Evolutionary conservation across 2,888 invertebrate species (phyloP).

Genomic region (Pseudolycoriella hygida): DNA sequence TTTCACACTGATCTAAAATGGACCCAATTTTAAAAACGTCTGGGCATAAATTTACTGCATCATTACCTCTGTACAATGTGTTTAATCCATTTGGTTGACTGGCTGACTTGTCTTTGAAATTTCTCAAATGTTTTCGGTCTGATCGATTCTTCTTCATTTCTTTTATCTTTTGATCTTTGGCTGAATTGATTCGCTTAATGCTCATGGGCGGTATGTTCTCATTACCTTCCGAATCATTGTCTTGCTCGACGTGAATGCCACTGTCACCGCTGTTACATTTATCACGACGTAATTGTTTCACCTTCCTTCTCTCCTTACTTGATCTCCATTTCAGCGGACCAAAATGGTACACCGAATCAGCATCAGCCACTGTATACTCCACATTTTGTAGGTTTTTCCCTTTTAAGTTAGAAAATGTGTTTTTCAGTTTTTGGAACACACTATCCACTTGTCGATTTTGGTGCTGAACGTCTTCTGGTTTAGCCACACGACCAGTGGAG

Average conservation of each 20-base stretch:
- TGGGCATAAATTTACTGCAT: no score
- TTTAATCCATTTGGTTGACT: no score
- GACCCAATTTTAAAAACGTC: no score
- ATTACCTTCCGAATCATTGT: constrained; percentile 18
- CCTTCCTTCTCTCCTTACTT: constrained; percentile 51
- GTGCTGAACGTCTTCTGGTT: not conserved
- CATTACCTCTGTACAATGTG: no score
- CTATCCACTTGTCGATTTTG: constrained; percentile 27
- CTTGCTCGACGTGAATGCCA: constrained; percentile 48
- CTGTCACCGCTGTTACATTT: constrained; percentile 60
- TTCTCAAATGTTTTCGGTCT: no score
- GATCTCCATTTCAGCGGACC: constrained; percentile 54
- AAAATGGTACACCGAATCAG: constrained; percentile 31
- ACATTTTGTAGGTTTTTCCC: constrained; percentile 11
- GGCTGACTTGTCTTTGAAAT: no score
- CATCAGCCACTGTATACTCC: not conserved
- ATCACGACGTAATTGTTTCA: constrained; percentile 46
- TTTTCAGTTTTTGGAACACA: constrained; percentile 51
- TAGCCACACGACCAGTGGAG: no score
- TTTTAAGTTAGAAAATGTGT: constrained; percentile 39
- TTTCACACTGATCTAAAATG: no score
- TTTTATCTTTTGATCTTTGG: no score
- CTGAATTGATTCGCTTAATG: no score
- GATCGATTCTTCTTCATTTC: no score
- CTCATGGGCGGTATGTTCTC: no score